Evolutionary conservation across 92 coral and sea anemone species (phyloP).

Genomic region (Chrysogorgia sp.): DNA sequence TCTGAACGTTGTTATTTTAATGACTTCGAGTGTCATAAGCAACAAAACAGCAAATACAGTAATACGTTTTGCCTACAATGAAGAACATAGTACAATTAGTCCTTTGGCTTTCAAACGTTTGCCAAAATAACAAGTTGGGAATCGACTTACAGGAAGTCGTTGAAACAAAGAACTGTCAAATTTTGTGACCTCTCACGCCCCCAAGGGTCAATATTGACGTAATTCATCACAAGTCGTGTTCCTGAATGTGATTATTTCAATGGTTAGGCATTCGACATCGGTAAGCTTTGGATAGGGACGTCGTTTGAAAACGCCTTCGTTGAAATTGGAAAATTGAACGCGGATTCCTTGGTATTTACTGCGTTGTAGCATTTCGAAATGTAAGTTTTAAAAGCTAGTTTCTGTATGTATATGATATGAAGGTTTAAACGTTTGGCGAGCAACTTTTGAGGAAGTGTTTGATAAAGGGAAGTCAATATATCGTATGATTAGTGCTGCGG

Average conservation of each 20-base stretch:
- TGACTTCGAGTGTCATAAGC: too few relatives aligned
- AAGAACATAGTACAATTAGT: too few relatives aligned
- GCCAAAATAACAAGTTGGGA: neutral
- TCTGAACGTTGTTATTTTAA: too few relatives aligned
- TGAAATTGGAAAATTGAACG: neutral
- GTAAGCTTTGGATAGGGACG: neutral
- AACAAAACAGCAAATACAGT: too few relatives aligned
- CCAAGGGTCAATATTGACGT: constrained; percentile 29
- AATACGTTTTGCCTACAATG: too few relatives aligned
- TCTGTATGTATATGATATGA: neutral
- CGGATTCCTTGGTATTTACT: neutral
- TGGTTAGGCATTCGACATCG: neutral
- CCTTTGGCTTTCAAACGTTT: neutral
- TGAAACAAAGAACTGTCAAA: constrained; percentile 14
- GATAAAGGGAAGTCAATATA: neutral
- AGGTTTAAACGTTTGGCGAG: neutral
- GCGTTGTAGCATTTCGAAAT: neutral
- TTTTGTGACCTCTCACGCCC: constrained; percentile 9
- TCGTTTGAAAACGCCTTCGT: neutral
- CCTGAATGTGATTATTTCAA: constrained; percentile 19
- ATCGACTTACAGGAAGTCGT: constrained; percentile 36
- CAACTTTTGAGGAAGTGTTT: neutral
- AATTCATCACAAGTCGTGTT: constrained; percentile 11
- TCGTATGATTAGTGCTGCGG: neutral
- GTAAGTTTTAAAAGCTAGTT: neutral